A percentile compares a stretch with the other conserved stretches of the same genome.
Conservation (phyloP, 2,888 invertebrate genomes). For the Sarcophaga carnaria region DNA sequence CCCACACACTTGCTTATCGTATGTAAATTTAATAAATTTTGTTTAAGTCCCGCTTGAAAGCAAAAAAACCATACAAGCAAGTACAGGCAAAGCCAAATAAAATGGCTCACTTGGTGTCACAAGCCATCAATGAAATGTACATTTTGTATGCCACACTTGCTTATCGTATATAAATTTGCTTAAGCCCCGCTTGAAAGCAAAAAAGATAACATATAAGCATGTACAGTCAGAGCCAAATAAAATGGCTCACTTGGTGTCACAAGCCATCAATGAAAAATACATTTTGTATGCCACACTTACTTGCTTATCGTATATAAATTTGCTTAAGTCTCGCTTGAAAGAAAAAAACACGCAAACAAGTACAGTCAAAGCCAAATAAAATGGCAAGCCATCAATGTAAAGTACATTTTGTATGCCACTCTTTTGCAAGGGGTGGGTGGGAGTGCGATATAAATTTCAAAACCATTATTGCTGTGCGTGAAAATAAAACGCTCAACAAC, state of each 20-base stretch:
- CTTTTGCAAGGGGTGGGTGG: neutral
- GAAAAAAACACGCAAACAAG: no score
- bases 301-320: no score
- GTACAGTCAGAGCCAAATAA: no score
- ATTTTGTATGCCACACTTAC: no score
- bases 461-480: neutral
- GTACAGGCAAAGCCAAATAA: no score
- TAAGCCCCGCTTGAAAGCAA: neutral
- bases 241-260: no score
- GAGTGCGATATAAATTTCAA: neutral
- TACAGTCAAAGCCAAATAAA: no score
- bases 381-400: no score
- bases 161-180: neutral
- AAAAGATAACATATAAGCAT: neutral
- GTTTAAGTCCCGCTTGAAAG: neutral
- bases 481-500: neutral
- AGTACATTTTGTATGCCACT: neutral
- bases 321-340: no score
- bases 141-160: neutral
- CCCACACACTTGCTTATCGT: neutral
- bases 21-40: neutral
- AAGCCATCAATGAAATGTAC: no score
- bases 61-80: neutral
- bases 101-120: no score
- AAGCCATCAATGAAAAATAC: no score